phyloP scores from a whole-genome alignment of 64 coral and sea anemone genomes.

The Dendrophyllia cribrosa region DNA sequence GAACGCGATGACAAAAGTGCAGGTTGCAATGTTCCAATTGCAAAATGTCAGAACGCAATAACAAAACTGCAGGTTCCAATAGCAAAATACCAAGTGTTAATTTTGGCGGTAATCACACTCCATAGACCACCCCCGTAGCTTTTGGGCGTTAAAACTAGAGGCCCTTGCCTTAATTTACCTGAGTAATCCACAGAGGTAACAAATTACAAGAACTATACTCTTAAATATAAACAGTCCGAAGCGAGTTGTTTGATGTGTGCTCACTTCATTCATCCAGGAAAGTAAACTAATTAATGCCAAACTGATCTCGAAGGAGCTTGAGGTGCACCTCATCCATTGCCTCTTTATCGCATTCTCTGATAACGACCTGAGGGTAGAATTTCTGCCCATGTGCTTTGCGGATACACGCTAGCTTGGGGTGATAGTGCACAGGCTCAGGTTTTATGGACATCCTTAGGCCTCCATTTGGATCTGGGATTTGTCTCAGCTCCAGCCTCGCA shows the following conservation, averaged over 20 bases:
- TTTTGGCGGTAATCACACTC: slow-evolving; percentile 2
- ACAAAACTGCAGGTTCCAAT: background rate
- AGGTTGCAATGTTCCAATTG: no score
- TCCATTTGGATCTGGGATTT: slow-evolving; percentile 3
- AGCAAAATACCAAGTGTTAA: background rate
- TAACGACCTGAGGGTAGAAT: background rate
- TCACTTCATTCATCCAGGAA: background rate
- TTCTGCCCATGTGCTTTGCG: background rate
- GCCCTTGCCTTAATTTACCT: no score
- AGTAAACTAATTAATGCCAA: background rate
- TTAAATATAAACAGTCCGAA: background rate
- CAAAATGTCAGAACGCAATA: no score
- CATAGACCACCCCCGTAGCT: no score
- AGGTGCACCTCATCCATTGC: background rate
- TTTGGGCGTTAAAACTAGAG: no score
- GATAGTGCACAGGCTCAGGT: background rate
- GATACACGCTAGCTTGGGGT: background rate
- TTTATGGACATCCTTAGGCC: background rate
- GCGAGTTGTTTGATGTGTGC: background rate
- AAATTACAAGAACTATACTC: no score
- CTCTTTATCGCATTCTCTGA: background rate
- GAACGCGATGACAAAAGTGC: no score
- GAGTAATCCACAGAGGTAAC: no score
- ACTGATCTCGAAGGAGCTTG: no score
- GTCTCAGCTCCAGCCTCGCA: slow-evolving; percentile 15